These are phyloP conservation scores for Eidolon helvum DNA, from an alignment of 2,113 vertebrate species.

Conservation along the genomic window DNA sequence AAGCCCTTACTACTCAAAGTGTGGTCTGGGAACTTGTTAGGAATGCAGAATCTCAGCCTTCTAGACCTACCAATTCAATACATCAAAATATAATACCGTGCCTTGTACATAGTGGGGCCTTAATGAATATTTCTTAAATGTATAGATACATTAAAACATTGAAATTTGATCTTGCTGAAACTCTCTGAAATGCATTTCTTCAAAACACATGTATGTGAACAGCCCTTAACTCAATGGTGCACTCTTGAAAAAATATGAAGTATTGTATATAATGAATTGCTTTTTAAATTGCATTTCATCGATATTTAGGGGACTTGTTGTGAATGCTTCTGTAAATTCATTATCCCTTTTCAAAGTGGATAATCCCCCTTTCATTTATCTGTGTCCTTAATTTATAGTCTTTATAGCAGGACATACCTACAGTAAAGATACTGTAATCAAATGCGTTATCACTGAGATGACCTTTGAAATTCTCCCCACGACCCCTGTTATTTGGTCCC, in stretches of 20 bases:
- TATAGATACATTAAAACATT: neutral
- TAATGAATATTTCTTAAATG: neutral
- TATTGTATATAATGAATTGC: neutral
- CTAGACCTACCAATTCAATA: neutral
- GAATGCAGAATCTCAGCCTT: neutral
- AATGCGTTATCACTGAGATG: neutral
- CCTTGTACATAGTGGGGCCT: neutral
- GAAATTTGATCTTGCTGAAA: slow-evolving; percentile 2
- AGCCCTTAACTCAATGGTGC: neutral
- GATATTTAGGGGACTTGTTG: neutral
- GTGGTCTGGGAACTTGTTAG: neutral
- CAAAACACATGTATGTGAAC: neutral
- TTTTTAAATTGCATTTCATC: slow-evolving; percentile 11
- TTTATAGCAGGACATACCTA: neutral
- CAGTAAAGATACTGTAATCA: neutral
- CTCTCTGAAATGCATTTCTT: slow-evolving; percentile 4
- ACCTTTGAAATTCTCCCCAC: neutral
- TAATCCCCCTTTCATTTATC: neutral
- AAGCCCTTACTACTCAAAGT: neutral
- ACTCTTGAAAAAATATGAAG: neutral
- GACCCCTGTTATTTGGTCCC: neutral
- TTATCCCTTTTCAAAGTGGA: neutral
- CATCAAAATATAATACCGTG: neutral
- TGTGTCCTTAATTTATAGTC: neutral
- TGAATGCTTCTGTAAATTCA: slow-evolving; percentile 2